Evolutionary conservation across 2,888 invertebrate species (phyloP), one percentile per base, ranked within the genome.

Genomic region (Odontothrips loti): DNA sequence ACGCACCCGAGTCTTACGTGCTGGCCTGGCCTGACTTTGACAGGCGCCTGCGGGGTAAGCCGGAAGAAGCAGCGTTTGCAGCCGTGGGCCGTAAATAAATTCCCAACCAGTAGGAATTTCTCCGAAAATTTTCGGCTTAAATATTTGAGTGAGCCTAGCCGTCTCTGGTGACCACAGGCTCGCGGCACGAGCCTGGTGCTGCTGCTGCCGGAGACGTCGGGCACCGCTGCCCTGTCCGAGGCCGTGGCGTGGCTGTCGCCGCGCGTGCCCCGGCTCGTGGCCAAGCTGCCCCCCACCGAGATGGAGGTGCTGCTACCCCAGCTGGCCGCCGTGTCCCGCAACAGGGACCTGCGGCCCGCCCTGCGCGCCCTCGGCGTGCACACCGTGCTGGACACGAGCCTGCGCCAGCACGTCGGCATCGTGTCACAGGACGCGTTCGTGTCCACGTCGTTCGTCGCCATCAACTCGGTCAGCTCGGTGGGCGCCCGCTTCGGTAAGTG

Each of bases 401-500:
- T 63, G 80, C 34, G 58, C n/a, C 20, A 43, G 43, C n/a, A 80
- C 48, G 82, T 85, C 58, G 83, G 84, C 83, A 83, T 84, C 10
- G 83, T 86, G 43, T 84, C 84, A 47, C 86, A 86, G 81, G 85
- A 85, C 81, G 85, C 85, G 15, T 86, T 85, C 83, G 85, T 86
- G 81, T 85, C 86, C 27, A 85, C 86, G 15, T 85, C 86, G 23
- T 86, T 86, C 81, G 84, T 85, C n/a, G 84, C 86, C 11, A 83
- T 86, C 63, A 86, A 86, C 82, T 85, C 86, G 1, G 85, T 86
- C 17, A 85, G 85, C 10, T 84, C 86, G 23, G 84, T 85, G 0
- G 83, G 83, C 12, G 83, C 85, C 8, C 83, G 84, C 80, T 82
- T 85, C 79, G 83, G 85, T 86, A 82, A 84, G 84, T 83, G 51